Percentiles rank a stretch among this genome's conserved stretches.
Evolutionary conservation across 2,113 vertebrate genomes (phyloP).

Genomic region (Ramphastos sulfuratus): DNA sequence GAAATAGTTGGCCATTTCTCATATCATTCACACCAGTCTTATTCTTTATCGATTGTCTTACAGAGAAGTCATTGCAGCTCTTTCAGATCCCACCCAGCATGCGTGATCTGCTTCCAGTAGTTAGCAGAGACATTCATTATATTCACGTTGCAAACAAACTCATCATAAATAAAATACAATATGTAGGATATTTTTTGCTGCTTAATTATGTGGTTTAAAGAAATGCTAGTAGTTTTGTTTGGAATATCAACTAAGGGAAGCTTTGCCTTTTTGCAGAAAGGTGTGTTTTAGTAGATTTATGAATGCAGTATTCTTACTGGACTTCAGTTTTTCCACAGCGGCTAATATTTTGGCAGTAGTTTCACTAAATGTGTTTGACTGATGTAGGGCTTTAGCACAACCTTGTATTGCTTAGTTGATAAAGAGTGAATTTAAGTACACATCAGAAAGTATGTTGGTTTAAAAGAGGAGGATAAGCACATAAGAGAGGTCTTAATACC

Average conservation of each 20-base stretch:
- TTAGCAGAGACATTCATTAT: neutral
- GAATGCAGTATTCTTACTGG: neutral
- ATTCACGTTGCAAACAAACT: neutral
- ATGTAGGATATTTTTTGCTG: neutral
- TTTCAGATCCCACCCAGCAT: neutral
- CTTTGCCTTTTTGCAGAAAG: neutral
- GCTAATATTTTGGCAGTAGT: neutral
- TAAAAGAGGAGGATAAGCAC: neutral
- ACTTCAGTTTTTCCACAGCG: neutral
- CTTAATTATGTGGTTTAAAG: neutral
- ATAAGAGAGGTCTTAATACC: neutral
- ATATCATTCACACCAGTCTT: neutral
- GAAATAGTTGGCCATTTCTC: conserved; percentile 55
- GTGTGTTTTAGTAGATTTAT: neutral
- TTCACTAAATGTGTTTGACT: neutral
- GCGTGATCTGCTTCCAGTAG: neutral
- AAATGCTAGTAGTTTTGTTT: neutral
- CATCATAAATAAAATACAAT: neutral
- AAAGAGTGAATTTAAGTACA: neutral
- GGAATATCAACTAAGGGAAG: neutral
- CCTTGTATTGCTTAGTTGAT: neutral
- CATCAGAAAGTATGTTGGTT: neutral
- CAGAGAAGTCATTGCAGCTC: neutral
- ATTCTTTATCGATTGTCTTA: neutral
- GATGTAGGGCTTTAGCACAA: neutral